Base-by-base conservation (phyloP, 30 jellyfish, hydroid and myxozoan species). In the Hydractinia echinata region DNA sequence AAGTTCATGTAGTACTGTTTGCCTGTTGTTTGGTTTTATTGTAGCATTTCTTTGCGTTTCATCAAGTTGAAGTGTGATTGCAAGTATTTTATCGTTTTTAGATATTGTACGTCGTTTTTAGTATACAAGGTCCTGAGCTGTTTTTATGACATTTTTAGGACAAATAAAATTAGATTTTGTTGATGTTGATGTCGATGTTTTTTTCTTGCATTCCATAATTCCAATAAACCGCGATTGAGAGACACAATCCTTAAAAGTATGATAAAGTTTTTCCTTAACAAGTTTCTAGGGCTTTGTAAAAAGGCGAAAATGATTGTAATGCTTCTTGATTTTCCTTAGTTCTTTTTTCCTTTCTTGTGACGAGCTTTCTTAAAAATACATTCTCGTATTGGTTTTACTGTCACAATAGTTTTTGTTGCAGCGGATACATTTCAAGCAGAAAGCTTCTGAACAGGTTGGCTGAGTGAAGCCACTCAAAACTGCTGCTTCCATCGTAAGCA, bases 21-120 rank as follows among this genome's bases (percentile, higher is more conserved):
- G 81, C 39, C 50, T 71, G 81, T 48, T 19, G n/a, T 71, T 8
- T 71, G n/a, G 81, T 19, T 71, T 13, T 10, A 20, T 67, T 67
- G 48, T 67, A 67, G 13, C 68, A 56, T 9, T n/a, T 56, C 10
- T 56, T 56, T 56, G 68, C 10, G 16, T 50, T 62, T 62, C 10
- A 62, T 6, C 30, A 15, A 5, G 10, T 15, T 5, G 16, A 15
- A 62, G 16, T 62, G 16, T 50, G 30, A 50, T 5, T 5, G 73
- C 30, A 5, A 62, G 30, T 5, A 6, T 39, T 7, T 62, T 10
- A 10, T 15, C 10, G 10, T 62, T 62, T 62, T 5, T 50, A 6
- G 16, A 6, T 10, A 10, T 5, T 15, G 73, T 62, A 15, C 30
- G 7, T 15, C 10, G 16, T 5, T 62, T 10, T 15, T 62, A 6